Percentiles rank a stretch among this genome's conserved stretches.
phyloP scores from a whole-genome alignment of 2,797 vertebrate genomes.

The Pogonophryne albipinna region DNA sequence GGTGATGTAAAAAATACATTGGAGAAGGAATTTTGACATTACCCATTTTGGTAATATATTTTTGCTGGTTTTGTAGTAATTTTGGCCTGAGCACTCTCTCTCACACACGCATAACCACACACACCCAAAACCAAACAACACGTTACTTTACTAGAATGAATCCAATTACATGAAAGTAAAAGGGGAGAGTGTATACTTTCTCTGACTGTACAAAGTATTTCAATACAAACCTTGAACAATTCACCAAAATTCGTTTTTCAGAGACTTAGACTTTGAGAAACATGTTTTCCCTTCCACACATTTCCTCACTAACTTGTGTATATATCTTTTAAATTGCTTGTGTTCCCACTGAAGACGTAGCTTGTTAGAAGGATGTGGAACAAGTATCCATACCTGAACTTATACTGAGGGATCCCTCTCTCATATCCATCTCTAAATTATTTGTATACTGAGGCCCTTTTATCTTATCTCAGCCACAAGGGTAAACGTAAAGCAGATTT shows the following conservation, averaged over 20 bases:
- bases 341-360: not conserved
- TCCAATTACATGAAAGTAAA: too few relatives aligned
- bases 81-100: not conserved
- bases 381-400: not conserved
- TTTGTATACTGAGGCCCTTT: not conserved
- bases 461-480: not conserved
- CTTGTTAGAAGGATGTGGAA: not conserved
- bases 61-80: not conserved
- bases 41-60: too few relatives aligned
- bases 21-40: too few relatives aligned
- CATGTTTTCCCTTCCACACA: not conserved
- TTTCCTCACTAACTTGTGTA: not conserved
- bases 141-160: too few relatives aligned
- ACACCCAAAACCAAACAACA: too few relatives aligned
- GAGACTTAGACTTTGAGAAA: not conserved
- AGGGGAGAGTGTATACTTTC: too few relatives aligned
- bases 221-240: not conserved
- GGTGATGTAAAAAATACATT: not conserved
- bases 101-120: too few relatives aligned
- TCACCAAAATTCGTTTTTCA: not conserved
- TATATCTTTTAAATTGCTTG: not conserved
- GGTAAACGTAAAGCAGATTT: not conserved
- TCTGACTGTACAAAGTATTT: too few relatives aligned
- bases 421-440: not conserved
- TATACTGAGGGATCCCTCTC: not conserved